These are phyloP conservation scores for Papilio aristodemus DNA, from an alignment of 1,140 invertebrate genomes.

Conservation along the genomic window DNA sequence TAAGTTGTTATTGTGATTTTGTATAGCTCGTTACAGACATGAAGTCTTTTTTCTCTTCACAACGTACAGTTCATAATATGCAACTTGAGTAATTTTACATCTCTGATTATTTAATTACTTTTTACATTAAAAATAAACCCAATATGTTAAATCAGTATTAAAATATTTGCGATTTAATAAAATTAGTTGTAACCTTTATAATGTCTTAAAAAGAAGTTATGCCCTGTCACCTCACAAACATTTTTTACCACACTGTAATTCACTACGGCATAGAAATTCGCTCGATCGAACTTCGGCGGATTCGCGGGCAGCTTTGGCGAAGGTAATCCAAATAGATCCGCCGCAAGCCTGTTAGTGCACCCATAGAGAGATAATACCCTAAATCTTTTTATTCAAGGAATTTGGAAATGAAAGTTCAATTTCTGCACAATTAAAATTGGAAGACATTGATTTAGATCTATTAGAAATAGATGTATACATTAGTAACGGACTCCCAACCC, in stretches of 20 bases:
- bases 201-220: neutral
- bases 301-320: slow-evolving; percentile 6
- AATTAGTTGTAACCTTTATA: too few species aligned
- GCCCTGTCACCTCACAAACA: neutral
- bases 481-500: too few species aligned
- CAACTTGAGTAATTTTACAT: too few species aligned
- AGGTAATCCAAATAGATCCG: slow-evolving; percentile 16
- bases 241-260: neutral
- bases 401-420: neutral
- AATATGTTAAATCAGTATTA: too few species aligned
- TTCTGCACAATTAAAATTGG: neutral
- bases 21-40: too few species aligned
- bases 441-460: neutral
- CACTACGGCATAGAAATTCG: neutral
- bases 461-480: too few species aligned
- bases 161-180: too few species aligned
- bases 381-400: slow-evolving; percentile 1
- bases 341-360: slow-evolving; percentile 9
- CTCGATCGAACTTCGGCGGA: slow-evolving; percentile 7
- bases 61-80: too few species aligned
- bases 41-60: too few species aligned
- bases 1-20: too few species aligned
- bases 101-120: too few species aligned
- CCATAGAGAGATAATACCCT: slow-evolving; percentile 2
- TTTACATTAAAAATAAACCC: too few species aligned